Evolutionary conservation across 2,888 invertebrate genomes (phyloP).

Genomic region (Aphrophora alni): DNA sequence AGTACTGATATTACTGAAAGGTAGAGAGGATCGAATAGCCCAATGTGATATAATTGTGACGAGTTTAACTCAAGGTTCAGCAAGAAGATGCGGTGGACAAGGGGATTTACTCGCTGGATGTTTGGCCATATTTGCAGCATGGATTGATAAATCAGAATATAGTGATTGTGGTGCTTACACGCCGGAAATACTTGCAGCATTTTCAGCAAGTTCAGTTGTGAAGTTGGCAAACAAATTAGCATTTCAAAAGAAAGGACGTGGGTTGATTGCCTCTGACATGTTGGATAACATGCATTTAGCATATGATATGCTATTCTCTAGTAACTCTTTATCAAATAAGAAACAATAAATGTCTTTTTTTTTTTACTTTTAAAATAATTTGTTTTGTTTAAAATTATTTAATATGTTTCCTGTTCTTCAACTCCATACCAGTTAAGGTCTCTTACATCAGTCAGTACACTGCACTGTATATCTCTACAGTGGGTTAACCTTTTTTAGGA

Average conservation of each 20-base stretch:
- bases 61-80: constrained; percentile 66
- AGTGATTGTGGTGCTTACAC: constrained; percentile 2
- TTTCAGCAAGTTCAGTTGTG: constrained; percentile 81
- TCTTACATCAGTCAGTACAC: too few relatives aligned
- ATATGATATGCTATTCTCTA: not conserved
- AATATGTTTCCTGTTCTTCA: too few relatives aligned
- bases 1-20: constrained; percentile 78
- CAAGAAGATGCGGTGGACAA: constrained; percentile 95
- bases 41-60: constrained; percentile 56
- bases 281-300: not conserved
- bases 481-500: too few relatives aligned
- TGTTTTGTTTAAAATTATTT: too few relatives aligned
- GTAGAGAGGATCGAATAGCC: constrained; percentile 70
- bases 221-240: constrained; percentile 81
- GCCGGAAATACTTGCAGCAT: constrained; percentile 68
- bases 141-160: constrained; percentile 62
- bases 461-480: too few relatives aligned
- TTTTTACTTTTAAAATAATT: too few relatives aligned
- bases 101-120: constrained; percentile 93
- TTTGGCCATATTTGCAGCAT: constrained; percentile 81
- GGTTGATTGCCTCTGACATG: constrained; percentile 91
- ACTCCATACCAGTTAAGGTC: too few relatives aligned
- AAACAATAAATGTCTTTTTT: not conserved
- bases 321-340: not conserved
- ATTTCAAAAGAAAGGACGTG: constrained; percentile 77